Evolutionary conservation across 2,888 invertebrate genomes (phyloP), one percentile per base, ranked within the genome.

Genomic region (Coelinius sp.): DNA sequence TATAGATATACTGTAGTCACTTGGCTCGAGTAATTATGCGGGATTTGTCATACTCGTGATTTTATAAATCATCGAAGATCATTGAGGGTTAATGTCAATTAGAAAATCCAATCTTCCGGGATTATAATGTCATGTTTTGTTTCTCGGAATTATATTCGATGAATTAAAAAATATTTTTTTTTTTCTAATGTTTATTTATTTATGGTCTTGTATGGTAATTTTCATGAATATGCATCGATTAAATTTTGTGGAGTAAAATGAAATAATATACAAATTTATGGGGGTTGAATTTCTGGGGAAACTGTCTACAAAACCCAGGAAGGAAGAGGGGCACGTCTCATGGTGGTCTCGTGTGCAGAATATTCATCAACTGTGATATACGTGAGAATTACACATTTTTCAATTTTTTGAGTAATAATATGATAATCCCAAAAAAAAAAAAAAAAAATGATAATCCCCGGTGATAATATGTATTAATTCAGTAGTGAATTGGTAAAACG

Each of bases 201-300:
- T n/a, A n/a, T n/a, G n/a, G 77, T 78, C 76, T 74, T 76, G 77
- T 82, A 82, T 82, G 82, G 81, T 83, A 83, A 82, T 82, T 79
- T 79, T 75, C 78, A 84, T 84, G 84, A 84, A 83, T 84, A 84
- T 84, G 72, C 72, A 72, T 72, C 64, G 72, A 72, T 72, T 72
- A 35, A 67, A 35, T 68, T 53, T 46, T 41, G 24, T 46, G 68
- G 63, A 67, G 25, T 17, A 41, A 77, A 76, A 79, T 79, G 69
- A 83, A 83, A 82, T 82, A 82, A 83, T 82, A 77, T 79, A 70
- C 73, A 75, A 79, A 83, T 83, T 82, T 82, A 81, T 82, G 77
- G 35, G 77, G 77, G 74, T 74, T 80, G 74, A 82, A 81, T 80
- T 78, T 66, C 44, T 68, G 53, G 62, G 53, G 31, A 22, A 14